Evolutionary conservation across 2,113 vertebrate species (phyloP).

Genomic region (Percina caprodes): DNA sequence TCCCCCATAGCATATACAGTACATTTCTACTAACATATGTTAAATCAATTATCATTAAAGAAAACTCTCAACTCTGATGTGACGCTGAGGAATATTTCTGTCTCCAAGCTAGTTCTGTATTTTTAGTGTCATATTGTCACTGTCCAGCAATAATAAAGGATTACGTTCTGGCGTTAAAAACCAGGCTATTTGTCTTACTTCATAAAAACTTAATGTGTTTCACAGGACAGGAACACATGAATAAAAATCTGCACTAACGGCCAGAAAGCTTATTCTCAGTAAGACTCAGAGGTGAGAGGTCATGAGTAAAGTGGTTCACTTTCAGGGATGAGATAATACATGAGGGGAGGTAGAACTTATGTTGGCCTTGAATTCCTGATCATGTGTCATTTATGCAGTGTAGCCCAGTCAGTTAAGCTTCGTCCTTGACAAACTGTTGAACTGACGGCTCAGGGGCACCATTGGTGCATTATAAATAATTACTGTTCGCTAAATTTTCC

Average conservation of each 20-base stretch:
- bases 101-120: neutral
- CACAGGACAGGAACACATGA: neutral
- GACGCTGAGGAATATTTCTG: slow-evolving; percentile 17
- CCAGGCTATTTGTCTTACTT: neutral
- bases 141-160: neutral
- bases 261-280: slow-evolving; percentile 14
- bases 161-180: neutral
- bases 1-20: slow-evolving; percentile 2
- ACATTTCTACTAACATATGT: slow-evolving; percentile 25
- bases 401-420: neutral
- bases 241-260: slow-evolving; percentile 5
- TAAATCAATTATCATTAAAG: slow-evolving; percentile 40
- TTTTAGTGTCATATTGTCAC: neutral
- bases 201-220: too few species aligned
- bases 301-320: slow-evolving; percentile 40
- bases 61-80: slow-evolving; percentile 37
- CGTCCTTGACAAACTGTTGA: slow-evolving; percentile 38
- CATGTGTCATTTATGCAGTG: slow-evolving; percentile 29
- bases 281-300: slow-evolving; percentile 22
- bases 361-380: slow-evolving; percentile 47
- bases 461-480: slow-evolving; percentile 60
- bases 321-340: slow-evolving; percentile 25
- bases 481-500: slow-evolving; percentile 49
- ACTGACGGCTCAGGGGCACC: slow-evolving; percentile 36
- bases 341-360: neutral